Base-by-base conservation (phyloP, 2,888 invertebrate genomes). In the Campopleginae sp. region DNA sequence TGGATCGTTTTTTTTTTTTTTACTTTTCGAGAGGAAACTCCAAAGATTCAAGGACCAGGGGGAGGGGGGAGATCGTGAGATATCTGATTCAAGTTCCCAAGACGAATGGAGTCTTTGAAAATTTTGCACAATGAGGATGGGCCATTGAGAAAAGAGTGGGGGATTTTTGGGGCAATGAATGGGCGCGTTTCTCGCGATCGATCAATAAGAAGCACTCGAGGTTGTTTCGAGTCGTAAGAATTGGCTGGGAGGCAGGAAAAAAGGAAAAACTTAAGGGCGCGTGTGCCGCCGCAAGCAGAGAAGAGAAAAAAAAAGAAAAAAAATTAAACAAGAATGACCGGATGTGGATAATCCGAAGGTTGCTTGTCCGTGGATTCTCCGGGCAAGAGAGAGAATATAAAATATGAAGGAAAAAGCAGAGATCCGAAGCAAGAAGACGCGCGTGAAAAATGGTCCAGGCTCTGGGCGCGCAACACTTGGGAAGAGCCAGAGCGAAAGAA, bases 291-390 rank as follows among this genome's bases (percentile, higher is more conserved):
- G 72, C 74, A 84, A 81, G n/a, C 5, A 7, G 17, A 46, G 54
- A 14, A 42, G 42, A 23, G 82, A 78, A 87, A 71, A 79, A 68
- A 70, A 80, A 72, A 82, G 86, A 88, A 91, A 91, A 90, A 91
- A 90, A 88, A 87, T 91, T 89, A 88, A 88, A 90, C 88, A 91
- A 90, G 91, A 92, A 89, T 93, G 93, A 93, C 92, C 93, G 93
- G 93, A 93, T 92, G 93, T 91, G 89, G 90, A 91, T 93, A 91
- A 93, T 93, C 92, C 85, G 68, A 80, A 72, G 76, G 66, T 77
- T 74, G 63, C 76, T 72, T 71, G 75, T 54, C 90, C 74, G 82
- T 72, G 54, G 71, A 31, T 66, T 74, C 42, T 81, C 77, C 81
- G 79, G 84, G 85, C 74, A 81, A 58, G 54, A 81, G 48, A 75